These are phyloP conservation scores for Electrona antarctica DNA, from an alignment of 2,113 vertebrate species.

Conservation along the genomic window DNA sequence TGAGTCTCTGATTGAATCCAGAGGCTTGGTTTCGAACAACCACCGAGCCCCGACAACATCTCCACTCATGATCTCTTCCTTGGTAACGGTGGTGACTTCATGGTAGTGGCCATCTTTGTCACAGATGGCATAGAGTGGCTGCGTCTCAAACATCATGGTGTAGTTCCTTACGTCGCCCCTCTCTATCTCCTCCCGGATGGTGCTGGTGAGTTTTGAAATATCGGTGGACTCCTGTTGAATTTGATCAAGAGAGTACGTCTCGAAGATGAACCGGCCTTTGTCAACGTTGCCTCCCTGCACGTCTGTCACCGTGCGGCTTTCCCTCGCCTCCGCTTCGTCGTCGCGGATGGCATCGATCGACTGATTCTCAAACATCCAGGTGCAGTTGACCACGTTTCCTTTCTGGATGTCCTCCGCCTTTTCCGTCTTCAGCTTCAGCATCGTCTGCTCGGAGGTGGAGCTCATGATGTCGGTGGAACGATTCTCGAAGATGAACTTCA, in stretches of 20 bases:
- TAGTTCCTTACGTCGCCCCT: constrained; percentile 90
- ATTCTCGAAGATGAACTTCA: constrained; percentile 90
- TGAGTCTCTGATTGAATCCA: constrained; percentile 87
- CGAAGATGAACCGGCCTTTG: constrained; percentile 88
- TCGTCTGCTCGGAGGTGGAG: constrained; percentile 83
- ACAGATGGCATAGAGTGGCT: constrained; percentile 89
- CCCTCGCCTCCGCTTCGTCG: constrained; percentile 57
- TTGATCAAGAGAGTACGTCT: constrained; percentile 88
- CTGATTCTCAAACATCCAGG: constrained; percentile 90
- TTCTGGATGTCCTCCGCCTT: constrained; percentile 88
- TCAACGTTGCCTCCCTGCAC: constrained; percentile 88
- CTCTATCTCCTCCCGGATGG: constrained; percentile 77
- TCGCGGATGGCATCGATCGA: constrained; percentile 85
- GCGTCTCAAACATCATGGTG: constrained; percentile 91
- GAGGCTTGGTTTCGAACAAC: constrained; percentile 92
- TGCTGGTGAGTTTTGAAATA: constrained; percentile 71
- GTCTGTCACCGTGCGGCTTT: constrained; percentile 81
- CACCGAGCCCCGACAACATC: constrained; percentile 91
- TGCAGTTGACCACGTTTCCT: constrained; percentile 86
- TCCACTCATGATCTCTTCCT: constrained; percentile 89
- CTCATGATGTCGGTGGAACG: constrained; percentile 86
- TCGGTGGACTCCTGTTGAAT: constrained; percentile 83
- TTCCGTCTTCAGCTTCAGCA: constrained; percentile 82
- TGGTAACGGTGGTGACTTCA: constrained; percentile 92
- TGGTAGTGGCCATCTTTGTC: constrained; percentile 91